Evolutionary conservation across 2,797 vertebrate species (phyloP).

Genomic region (Apogon talboti): DNA sequence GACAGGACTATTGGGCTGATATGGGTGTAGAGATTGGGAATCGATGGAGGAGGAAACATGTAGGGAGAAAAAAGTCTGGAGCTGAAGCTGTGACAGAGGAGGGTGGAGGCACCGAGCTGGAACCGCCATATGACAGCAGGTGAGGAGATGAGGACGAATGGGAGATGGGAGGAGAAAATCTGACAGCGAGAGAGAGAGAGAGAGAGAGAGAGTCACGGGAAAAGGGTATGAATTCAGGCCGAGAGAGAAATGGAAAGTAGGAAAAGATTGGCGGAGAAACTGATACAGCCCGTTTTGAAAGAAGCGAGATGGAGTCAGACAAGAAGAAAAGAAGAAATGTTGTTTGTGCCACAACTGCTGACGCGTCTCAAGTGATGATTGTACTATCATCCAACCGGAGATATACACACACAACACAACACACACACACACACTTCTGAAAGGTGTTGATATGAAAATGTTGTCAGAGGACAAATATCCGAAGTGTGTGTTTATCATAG

Average conservation of each 20-base stretch:
- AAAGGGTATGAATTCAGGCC: constrained; percentile 50
- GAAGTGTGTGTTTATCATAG: constrained; percentile 55
- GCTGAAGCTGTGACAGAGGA: constrained; percentile 63
- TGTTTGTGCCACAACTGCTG: constrained; percentile 70
- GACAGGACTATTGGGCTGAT: constrained; percentile 58
- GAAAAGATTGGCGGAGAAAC: constrained; percentile 58
- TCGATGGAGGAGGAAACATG: constrained; percentile 71
- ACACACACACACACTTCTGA: constrained; percentile 32
- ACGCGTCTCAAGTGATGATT: constrained; percentile 71
- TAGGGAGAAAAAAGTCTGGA: constrained; percentile 50
- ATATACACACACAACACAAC: constrained; percentile 40
- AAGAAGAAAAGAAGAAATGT: constrained; percentile 69
- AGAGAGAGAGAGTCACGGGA: constrained; percentile 32
- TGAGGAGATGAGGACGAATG: constrained; percentile 68
- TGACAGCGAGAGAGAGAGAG: constrained; percentile 47
- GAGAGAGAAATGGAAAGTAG: constrained; percentile 58
- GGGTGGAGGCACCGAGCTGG: constrained; percentile 60
- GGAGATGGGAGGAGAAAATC: constrained; percentile 61
- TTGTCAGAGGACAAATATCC: constrained; percentile 58
- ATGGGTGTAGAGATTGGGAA: constrained; percentile 63
- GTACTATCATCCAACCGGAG: constrained; percentile 68
- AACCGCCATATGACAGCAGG: constrained; percentile 76
- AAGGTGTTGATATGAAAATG: constrained; percentile 64
- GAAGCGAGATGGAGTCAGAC: constrained; percentile 72
- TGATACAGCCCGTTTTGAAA: constrained; percentile 67